These are phyloP conservation scores for Macrophya annulata DNA, from an alignment of 2,888 invertebrate genomes.

Conservation along the genomic window DNA sequence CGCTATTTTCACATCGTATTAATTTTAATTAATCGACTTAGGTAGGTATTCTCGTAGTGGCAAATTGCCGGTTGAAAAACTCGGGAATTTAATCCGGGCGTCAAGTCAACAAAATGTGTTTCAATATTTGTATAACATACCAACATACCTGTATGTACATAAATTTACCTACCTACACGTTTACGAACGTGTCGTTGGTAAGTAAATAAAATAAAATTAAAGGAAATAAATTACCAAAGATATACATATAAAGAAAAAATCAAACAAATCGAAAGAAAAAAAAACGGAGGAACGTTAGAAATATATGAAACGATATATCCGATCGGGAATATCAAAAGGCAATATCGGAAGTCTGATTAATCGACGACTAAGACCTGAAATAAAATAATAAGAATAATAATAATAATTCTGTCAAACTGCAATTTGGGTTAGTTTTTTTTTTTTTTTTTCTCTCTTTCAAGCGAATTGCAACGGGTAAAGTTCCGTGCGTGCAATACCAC, in stretches of 20 bases:
- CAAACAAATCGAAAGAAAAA: constrained; percentile 57
- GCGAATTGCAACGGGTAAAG: background rate
- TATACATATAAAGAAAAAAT: constrained; percentile 26
- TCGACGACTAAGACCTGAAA: background rate
- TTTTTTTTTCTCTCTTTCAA: background rate
- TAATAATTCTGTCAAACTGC: background rate
- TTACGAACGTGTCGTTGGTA: constrained; percentile 55
- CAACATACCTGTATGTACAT: too few relatives aligned
- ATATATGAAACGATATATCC: background rate
- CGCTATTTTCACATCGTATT: constrained; percentile 18
- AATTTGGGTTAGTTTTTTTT: background rate
- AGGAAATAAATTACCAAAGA: background rate
- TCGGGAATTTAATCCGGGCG: constrained; percentile 9
- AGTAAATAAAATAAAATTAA: background rate
- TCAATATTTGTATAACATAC: constrained; percentile 22
- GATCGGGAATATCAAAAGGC: background rate
- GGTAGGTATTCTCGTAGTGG: background rate
- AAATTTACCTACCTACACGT: constrained; percentile 45
- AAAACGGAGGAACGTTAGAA: background rate
- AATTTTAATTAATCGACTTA: constrained; percentile 44
- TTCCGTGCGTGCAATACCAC: constrained; percentile 28
- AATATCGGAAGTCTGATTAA: background rate
- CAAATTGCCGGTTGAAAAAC: constrained; percentile 12
- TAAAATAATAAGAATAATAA: too few relatives aligned
- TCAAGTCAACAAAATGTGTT: constrained; percentile 12